Evolutionary conservation across 30 jellyfish, hydroid and myxozoan genomes (phyloP).

Genomic region (Aurelia aurita): DNA sequence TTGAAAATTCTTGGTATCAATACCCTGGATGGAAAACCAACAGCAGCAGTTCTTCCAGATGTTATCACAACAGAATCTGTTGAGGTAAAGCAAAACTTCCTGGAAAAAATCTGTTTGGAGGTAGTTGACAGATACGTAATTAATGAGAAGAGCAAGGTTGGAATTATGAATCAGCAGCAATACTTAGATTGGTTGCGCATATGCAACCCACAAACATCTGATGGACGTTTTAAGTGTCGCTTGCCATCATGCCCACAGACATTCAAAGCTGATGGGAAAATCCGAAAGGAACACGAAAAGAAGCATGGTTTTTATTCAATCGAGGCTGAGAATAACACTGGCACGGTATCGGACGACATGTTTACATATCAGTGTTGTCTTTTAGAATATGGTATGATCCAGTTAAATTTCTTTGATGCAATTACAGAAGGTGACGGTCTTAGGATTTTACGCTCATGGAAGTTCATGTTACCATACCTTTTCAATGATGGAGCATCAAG

Average conservation of each 20-base stretch:
- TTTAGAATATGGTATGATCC: conserved; percentile 7
- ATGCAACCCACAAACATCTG: conserved; percentile 23
- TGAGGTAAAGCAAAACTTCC: not conserved
- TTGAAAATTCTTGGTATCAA: not conserved
- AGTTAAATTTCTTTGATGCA: conserved; percentile 1
- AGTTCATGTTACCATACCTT: conserved; percentile 20
- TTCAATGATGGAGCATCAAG: conserved; percentile 11
- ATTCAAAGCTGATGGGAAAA: conserved; percentile 25
- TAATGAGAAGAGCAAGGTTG: not conserved
- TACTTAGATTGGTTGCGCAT: conserved; percentile 16
- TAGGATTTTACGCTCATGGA: conserved; percentile 3
- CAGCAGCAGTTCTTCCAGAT: conserved; percentile 3
- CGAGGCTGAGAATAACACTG: not conserved
- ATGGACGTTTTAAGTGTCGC: conserved; percentile 26
- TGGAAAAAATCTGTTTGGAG: conserved; percentile 5
- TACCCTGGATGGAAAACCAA: conserved; percentile 14
- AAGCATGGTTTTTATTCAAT: conserved; percentile 16
- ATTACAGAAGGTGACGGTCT: conserved; percentile 19
- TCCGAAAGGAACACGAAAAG: conserved; percentile 20
- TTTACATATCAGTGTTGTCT: not conserved
- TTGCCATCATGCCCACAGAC: conserved; percentile 10
- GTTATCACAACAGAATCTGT: not conserved
- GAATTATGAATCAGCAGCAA: conserved; percentile 8
- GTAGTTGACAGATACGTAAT: not conserved
- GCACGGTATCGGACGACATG: not conserved